Evolutionary conservation across 2,113 vertebrate species (phyloP).

Genomic region (Neofelis nebulosa): DNA sequence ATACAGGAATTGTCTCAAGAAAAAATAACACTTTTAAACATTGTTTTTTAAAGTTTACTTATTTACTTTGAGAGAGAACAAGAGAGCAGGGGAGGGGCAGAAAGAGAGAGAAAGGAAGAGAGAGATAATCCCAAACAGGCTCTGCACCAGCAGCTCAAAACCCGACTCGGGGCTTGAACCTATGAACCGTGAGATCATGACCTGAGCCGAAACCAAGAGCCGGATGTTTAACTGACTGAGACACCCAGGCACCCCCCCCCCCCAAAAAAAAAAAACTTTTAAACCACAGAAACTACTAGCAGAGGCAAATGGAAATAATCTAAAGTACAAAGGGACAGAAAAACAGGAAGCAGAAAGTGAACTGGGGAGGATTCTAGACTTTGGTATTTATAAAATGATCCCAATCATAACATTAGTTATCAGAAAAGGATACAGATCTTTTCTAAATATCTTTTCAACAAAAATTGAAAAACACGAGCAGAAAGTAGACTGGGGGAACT

Average conservation of each 20-base stretch:
- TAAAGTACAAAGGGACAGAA: background rate
- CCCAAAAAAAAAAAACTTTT: background rate
- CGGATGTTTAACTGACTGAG: no score
- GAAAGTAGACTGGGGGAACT: background rate
- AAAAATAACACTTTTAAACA: background rate
- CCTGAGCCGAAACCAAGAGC: no score
- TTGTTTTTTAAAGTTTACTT: no score
- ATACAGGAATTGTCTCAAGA: background rate
- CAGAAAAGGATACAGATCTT: background rate
- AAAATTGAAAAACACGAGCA: background rate
- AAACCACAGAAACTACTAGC: background rate
- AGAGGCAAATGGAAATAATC: background rate
- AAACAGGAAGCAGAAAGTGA: background rate
- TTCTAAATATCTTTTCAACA: background rate
- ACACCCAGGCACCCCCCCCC: no score
- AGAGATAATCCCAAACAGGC: no score
- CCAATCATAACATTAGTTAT: background rate
- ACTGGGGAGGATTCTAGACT: background rate
- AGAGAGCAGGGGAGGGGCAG: no score
- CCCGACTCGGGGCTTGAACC: no score
- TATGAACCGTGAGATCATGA: no score
- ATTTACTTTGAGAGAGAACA: no score
- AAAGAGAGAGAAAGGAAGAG: no score
- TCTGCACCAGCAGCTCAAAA: no score
- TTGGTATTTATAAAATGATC: background rate